phyloP scores from a whole-genome alignment of 2,797 vertebrate species.

The Macroramphosus scolopax region DNA sequence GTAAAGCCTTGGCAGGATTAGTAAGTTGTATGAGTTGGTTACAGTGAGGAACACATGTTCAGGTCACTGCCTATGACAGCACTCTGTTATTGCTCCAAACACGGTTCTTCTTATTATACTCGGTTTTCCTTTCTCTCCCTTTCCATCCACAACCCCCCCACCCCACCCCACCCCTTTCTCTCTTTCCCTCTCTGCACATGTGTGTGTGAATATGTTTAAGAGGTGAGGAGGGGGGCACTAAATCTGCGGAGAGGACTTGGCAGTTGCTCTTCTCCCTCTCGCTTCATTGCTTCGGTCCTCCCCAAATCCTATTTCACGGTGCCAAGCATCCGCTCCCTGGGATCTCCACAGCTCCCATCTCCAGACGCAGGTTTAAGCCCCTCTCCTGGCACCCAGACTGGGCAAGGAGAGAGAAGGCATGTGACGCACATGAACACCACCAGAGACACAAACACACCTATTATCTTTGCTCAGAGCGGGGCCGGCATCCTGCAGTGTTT shows the following conservation, averaged over 20 bases:
- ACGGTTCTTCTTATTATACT: constrained; percentile 56
- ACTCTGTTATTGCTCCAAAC: constrained; percentile 60
- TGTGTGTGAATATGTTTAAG: constrained; percentile 56
- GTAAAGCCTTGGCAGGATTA: constrained; percentile 65
- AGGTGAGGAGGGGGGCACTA: constrained; percentile 74
- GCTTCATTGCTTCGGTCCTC: constrained; percentile 78
- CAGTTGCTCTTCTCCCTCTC: constrained; percentile 73
- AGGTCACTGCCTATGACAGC: constrained; percentile 63
- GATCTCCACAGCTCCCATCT: constrained; percentile 78
- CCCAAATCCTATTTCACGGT: constrained; percentile 79
- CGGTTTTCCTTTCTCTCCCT: constrained; percentile 47
- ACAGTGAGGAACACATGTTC: constrained; percentile 69
- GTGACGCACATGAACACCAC: constrained; percentile 63
- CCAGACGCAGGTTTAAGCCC: constrained; percentile 79
- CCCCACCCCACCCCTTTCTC: constrained; percentile 40
- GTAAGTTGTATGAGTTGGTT: constrained; percentile 57
- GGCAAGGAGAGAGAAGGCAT: constrained; percentile 67
- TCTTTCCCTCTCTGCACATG: constrained; percentile 30
- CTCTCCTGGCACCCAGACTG: constrained; percentile 72
- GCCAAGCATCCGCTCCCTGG: constrained; percentile 78
- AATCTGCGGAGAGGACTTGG: constrained; percentile 79
- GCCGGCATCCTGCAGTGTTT: constrained; percentile 39
- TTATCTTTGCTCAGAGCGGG: constrained; percentile 60
- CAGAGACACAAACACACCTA: constrained; percentile 70
- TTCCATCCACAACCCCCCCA: constrained; percentile 40